Evolutionary conservation across 2,797 vertebrate species (phyloP).

Genomic region (Pyrrhura leucotis): DNA sequence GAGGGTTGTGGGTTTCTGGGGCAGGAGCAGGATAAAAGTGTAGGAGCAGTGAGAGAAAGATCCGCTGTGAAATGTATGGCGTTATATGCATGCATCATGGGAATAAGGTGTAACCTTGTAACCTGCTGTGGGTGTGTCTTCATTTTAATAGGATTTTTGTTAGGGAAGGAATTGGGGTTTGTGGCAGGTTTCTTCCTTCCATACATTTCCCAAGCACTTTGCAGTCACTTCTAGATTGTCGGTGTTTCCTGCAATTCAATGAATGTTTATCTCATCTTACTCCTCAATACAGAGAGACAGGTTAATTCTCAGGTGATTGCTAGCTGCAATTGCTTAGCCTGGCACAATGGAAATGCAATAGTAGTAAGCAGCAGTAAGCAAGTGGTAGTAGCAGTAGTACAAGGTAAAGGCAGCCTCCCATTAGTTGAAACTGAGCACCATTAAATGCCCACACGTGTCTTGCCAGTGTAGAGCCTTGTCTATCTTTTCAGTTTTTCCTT

Average conservation of each 20-base stretch:
- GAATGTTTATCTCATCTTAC: background rate
- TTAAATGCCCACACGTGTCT: background rate
- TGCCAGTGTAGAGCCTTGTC: background rate
- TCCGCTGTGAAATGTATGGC: background rate
- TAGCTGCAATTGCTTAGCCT: background rate
- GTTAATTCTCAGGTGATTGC: background rate
- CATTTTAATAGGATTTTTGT: background rate
- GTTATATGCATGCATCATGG: rapidly evolving
- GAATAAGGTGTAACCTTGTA: background rate
- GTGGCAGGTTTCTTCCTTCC: background rate
- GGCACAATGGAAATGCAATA: background rate
- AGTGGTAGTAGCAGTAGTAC: background rate
- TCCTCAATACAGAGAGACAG: background rate
- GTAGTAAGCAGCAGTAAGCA: too few species aligned
- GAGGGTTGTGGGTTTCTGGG: rapidly evolving
- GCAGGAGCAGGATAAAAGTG: background rate
- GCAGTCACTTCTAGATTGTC: background rate
- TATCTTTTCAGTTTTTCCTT: background rate
- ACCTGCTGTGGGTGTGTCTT: background rate
- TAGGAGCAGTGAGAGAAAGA: background rate
- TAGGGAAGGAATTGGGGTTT: background rate
- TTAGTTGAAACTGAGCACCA: background rate
- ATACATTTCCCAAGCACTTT: background rate
- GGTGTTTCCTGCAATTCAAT: background rate
- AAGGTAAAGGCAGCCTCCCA: background rate